These are phyloP conservation scores for Silurus asotus DNA, from an alignment of 2,113 vertebrate species.

Conservation along the genomic window DNA sequence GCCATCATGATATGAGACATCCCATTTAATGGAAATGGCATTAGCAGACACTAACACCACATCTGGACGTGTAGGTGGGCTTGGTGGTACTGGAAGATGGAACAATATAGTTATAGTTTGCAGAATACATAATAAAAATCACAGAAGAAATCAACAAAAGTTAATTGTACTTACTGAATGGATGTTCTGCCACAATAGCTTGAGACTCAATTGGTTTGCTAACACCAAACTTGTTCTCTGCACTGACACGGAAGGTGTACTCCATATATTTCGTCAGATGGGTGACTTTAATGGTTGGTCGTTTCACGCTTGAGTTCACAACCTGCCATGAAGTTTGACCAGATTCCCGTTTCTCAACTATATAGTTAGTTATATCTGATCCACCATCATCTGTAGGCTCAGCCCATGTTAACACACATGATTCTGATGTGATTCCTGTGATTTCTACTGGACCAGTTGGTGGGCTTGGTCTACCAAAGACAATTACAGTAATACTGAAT, in stretches of 20 bases:
- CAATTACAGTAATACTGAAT: slow-evolving; percentile 87
- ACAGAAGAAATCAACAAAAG: neutral
- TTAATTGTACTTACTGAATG: slow-evolving; percentile 81
- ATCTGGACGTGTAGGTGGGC: slow-evolving; percentile 90
- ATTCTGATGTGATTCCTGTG: slow-evolving; percentile 91
- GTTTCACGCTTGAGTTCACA: slow-evolving; percentile 94
- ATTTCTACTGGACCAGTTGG: slow-evolving; percentile 87
- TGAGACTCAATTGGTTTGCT: slow-evolving; percentile 91
- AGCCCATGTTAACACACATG: slow-evolving; percentile 87
- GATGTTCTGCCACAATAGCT: slow-evolving; percentile 90
- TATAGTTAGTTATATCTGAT: slow-evolving; percentile 91
- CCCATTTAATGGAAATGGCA: slow-evolving; percentile 92
- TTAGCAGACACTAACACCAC: slow-evolving; percentile 85
- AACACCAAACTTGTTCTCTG: slow-evolving; percentile 95
- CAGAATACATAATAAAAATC: neutral
- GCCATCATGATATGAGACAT: slow-evolving; percentile 93
- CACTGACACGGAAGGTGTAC: slow-evolving; percentile 92
- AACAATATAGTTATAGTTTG: slow-evolving; percentile 3
- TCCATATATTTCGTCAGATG: slow-evolving; percentile 98
- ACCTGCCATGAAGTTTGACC: slow-evolving; percentile 94
- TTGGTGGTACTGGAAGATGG: slow-evolving; percentile 83
- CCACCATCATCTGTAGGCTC: slow-evolving; percentile 92
- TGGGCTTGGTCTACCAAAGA: slow-evolving; percentile 88
- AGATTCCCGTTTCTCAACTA: slow-evolving; percentile 96
- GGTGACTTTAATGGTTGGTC: slow-evolving; percentile 93